Base-by-base conservation (phyloP, 30 jellyfish, hydroid and myxozoan species). In the Morbakka virulenta region DNA sequence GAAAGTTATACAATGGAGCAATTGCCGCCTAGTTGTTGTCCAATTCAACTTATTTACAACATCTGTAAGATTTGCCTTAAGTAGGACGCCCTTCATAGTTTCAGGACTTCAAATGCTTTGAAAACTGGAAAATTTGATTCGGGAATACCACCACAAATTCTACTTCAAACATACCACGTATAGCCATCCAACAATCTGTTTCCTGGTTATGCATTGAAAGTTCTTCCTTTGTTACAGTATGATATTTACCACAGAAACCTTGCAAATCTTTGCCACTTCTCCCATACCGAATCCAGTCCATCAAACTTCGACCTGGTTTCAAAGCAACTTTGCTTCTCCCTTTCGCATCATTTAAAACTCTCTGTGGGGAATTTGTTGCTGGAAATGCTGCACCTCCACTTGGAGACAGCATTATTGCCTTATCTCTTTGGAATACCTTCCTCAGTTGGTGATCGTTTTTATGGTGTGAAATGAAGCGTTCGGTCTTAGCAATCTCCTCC, bases 231-330 rank as follows among this genome's bases (percentile, higher is more conserved):
- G 96, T 64, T 4, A 92, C 87, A 1, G 95, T 49, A 35, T 28
- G 63, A 2, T 51, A 52, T 28, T 66, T 79, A 20, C 98, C 98
- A n/a, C 82, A 81, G 34, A 78, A 73, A 2, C 98, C 98, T 65
- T 85, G 96, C 9, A 92, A 32, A 67, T 92, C 96, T 17, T 29
- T 63, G 9, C 96, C 96, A 74, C 96, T 82, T 20, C 81, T 52
- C 0, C 91, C 98, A 32, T 72, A 69, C 52, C 96, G 77, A 20
- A 92, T 74, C 98, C 98, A 92, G 72, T 92, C 96, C 98, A 92
- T 92, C 65, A 92, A 77, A 73, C 96, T 85, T 53, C 98, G 50
- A 21, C 98, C 98, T 9, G 82, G 93, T 50, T 85, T 64, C 53
- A 92, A 52, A 32, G 95, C 89, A 26, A 92, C 94, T 67, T 92